Evolutionary conservation across 2,797 vertebrate species (phyloP).

Genomic region (Tamandua tetradactyla): DNA sequence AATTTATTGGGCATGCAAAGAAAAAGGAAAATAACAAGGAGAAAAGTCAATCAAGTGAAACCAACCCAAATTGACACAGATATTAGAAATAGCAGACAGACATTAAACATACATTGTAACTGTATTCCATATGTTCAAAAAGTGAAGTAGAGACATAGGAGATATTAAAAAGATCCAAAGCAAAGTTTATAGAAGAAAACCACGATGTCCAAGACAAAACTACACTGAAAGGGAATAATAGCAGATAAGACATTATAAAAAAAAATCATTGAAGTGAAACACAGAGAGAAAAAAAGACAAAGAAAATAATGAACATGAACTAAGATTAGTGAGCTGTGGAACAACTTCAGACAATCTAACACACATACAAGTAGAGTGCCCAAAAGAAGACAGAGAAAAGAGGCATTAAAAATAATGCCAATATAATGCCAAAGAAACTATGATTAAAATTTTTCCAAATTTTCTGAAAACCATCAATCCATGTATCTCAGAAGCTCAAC

Average conservation of each 20-base stretch:
- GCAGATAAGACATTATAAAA: neutral
- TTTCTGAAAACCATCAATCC: neutral
- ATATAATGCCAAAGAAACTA: neutral
- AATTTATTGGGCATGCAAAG: neutral
- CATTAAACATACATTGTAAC: neutral
- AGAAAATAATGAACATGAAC: neutral
- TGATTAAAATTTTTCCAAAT: neutral
- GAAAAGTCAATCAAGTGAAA: neutral
- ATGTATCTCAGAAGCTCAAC: neutral
- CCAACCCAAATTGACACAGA: neutral
- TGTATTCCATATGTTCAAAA: slow-evolving; percentile 1
- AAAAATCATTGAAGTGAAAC: no score
- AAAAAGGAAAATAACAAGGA: neutral
- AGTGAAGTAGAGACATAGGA: neutral
- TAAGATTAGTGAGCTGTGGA: neutral
- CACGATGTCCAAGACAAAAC: neutral
- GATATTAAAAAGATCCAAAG: neutral
- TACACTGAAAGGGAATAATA: neutral
- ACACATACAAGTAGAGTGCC: neutral
- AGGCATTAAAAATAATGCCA: neutral
- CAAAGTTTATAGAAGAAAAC: neutral
- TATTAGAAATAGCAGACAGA: slow-evolving; percentile 7
- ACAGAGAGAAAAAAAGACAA: neutral
- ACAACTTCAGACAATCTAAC: neutral
- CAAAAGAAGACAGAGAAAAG: neutral